A percentile compares a stretch with the other conserved stretches of the same genome.
Conservation (phyloP, 2,888 invertebrate species). For the Cryptocheilus praepositus region DNA sequence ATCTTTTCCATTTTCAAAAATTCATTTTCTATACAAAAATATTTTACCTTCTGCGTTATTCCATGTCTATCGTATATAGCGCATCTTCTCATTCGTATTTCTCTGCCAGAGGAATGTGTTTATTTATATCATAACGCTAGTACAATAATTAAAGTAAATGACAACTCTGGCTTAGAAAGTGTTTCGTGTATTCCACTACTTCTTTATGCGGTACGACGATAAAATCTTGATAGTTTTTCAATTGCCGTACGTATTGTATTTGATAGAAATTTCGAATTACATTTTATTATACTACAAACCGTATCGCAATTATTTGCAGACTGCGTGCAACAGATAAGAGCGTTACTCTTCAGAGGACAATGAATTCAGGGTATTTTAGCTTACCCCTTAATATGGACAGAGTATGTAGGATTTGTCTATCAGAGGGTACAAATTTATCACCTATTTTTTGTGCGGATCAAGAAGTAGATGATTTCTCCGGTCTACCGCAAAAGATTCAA, state of each 20-base stretch:
- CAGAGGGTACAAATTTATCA: constrained; percentile 66
- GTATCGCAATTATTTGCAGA: constrained; percentile 2
- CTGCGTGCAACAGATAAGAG: too few relatives aligned
- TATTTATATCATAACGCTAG: neutral
- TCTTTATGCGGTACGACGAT: too few relatives aligned
- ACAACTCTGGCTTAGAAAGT: too few relatives aligned
- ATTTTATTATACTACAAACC: neutral
- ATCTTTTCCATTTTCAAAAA: constrained; percentile 29
- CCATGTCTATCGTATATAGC: too few relatives aligned
- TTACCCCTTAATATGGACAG: constrained; percentile 68
- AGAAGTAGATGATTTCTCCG: constrained; percentile 57
- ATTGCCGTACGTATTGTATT: neutral
- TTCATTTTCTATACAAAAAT: constrained; percentile 1
- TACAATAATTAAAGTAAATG: too few relatives aligned
- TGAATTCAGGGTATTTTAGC: constrained; percentile 66
- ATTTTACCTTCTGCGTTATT: neutral
- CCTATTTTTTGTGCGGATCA: constrained; percentile 67
- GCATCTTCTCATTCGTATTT: too few relatives aligned
- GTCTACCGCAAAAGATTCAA: constrained; percentile 68
- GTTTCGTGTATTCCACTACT: too few relatives aligned
- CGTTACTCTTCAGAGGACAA: constrained; percentile 44
- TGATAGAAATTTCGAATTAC: neutral
- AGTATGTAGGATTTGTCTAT: constrained; percentile 70
- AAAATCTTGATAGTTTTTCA: too few relatives aligned
- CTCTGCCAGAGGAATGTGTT: too few relatives aligned